phyloP scores from a whole-genome alignment of 2,113 vertebrate species.

The Oryctolagus cuniculus region mOryCun1.1 NC_091432.1:125298501-125299000 shows the following conservation, averaged over 20 bases:
- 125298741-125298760: conserved; percentile 83
- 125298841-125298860: conserved; percentile 89
- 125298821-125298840: conserved; percentile 88
- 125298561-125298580: not conserved
- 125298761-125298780: conserved; percentile 85
- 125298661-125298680: not conserved
- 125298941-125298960: conserved; percentile 88
- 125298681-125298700: not conserved
- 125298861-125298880: conserved; percentile 90
- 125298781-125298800: conserved; percentile 85
- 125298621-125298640: not conserved
- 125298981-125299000: conserved; percentile 11
- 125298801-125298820: conserved; percentile 86
- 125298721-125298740: conserved; percentile 83
- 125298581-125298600: not conserved
- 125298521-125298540: not conserved
- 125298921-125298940: conserved; percentile 87
- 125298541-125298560: not conserved
- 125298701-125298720: not conserved
- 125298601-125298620: fast-evolving
- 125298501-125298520: fast-evolving
- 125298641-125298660: too few species aligned
- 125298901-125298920: conserved; percentile 91
- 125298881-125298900: conserved; percentile 91
- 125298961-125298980: conserved; percentile 13